Conservation (phyloP, 2,888 invertebrate species). For the Scrobipalpa atriplicella region DNA sequence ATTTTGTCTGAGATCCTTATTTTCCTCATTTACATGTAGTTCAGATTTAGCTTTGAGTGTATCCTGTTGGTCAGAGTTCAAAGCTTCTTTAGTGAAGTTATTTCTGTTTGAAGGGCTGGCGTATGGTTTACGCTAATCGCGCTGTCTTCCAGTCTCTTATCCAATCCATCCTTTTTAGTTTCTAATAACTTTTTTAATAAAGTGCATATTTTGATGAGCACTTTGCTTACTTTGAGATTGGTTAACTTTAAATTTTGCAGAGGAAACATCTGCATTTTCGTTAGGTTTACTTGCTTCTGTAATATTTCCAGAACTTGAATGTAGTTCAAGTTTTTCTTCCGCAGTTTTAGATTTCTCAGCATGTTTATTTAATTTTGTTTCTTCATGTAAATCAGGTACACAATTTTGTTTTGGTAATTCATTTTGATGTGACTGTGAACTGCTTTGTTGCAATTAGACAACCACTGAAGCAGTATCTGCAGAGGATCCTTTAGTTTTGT, state of each 20-base stretch:
- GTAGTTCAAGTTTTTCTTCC: neutral
- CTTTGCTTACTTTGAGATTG: constrained; percentile 45
- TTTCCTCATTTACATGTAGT: constrained; percentile 40
- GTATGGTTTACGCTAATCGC: constrained; percentile 47
- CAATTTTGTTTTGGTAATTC: constrained; percentile 42
- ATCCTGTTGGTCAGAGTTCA: constrained; percentile 42
- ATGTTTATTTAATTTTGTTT: constrained; percentile 32
- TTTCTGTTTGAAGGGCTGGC: constrained; percentile 42
- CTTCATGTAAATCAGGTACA: constrained; percentile 36
- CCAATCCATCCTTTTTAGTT: constrained; percentile 60
- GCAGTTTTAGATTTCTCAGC: constrained; percentile 8
- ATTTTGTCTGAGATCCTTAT: constrained; percentile 43
- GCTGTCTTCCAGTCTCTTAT: constrained; percentile 49
- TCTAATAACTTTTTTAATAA: constrained; percentile 72
- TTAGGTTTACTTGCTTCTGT: neutral
- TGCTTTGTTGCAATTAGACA: constrained; percentile 28
- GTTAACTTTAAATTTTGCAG: constrained; percentile 13
- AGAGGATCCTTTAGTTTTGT: constrained; percentile 34
- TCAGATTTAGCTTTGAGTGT: constrained; percentile 43
- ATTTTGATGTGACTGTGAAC: constrained; percentile 25
- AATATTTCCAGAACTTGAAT: constrained; percentile 9
- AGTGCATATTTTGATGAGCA: constrained; percentile 67
- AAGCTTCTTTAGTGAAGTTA: constrained; percentile 39
- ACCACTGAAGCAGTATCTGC: constrained; percentile 31
- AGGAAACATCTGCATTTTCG: neutral